phyloP scores from a whole-genome alignment of 2,113 vertebrate species.

The Platichthys flesus region DNA sequence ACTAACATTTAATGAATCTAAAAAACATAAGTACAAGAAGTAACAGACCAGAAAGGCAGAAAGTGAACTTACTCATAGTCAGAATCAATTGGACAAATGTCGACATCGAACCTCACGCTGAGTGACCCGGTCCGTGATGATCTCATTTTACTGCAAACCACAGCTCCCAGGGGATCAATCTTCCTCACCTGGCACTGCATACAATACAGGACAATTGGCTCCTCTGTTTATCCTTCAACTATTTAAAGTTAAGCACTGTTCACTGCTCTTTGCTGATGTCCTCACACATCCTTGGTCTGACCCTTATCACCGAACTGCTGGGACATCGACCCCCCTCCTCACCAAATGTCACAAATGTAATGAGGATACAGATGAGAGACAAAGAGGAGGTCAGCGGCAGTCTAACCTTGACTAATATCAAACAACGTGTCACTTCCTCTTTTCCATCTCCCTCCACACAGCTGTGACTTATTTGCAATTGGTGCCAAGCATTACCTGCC shows the following conservation, averaged over 20 bases:
- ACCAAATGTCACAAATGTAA: not conserved
- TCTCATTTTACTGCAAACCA: not conserved
- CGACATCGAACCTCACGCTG: not conserved
- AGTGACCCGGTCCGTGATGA: constrained; percentile 20
- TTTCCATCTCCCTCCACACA: not conserved
- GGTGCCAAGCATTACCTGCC: not conserved
- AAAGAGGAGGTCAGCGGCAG: not conserved
- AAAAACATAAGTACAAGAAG: not conserved
- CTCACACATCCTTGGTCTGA: not conserved
- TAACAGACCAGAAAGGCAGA: not conserved
- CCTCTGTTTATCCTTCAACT: not conserved
- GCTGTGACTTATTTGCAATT: constrained; percentile 19
- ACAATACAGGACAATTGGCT: not conserved
- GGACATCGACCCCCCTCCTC: not conserved
- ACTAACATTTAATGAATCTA: not conserved
- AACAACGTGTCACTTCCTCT: constrained; percentile 24
- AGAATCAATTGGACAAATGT: constrained; percentile 26
- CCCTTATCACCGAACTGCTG: not conserved
- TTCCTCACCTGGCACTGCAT: not conserved
- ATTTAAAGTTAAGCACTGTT: not conserved
- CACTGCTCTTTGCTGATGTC: not conserved
- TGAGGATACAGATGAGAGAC: not conserved
- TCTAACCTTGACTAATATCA: not conserved
- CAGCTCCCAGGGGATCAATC: not conserved
- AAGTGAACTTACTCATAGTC: constrained; percentile 56